Evolutionary conservation across 1,140 invertebrate species (phyloP), one percentile per base, ranked within the genome.

Genomic region (Zelostemma sp.): DNA sequence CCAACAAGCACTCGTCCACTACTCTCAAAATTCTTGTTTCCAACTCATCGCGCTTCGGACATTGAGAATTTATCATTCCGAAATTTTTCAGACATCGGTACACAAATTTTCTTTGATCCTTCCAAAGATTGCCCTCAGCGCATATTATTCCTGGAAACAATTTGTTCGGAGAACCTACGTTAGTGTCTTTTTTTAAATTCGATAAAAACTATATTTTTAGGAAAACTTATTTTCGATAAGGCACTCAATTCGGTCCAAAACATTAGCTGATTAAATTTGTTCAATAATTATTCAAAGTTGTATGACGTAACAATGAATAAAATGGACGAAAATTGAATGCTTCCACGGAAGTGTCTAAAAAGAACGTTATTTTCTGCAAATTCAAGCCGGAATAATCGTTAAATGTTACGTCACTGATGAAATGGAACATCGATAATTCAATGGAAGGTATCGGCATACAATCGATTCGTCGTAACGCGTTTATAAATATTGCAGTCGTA

Each of bases 61-160:
- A 88, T 6, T 55, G 15, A 54, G 88, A 87, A 71, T 92, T 92
- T 1, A 89, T 87, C 86, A 93, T 91, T 1, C 95, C 94, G 51
- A 95, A 87, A 49, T 89, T 88, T 78, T 92, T 91, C 6, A 97
- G 83, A 80, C 90, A 92, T 3, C 85, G 84, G 1, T 89, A 85
- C 0, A 92, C 87, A 66, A 96, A 92, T 73, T 90, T 91, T 18
- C 95, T 86, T 71, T 96, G 93, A 68, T 95, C 91, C 67, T 88
- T 91, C 95, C 95, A 97, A 12, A 91, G 74, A 2, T 88, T 86
- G 0, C 95, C 95, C 80, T 95, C 91, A 1, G 94, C 88, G 59
- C 92, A 93, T 74, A 95, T 92, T 3, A 96, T 79, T 48, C 94
- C 94, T 95, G 74, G n/a, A 35, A 35, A 35, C 5, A 1, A 6